Evolutionary conservation across 2,797 vertebrate species (phyloP).

Genomic region (Eospalax fontanierii): DNA sequence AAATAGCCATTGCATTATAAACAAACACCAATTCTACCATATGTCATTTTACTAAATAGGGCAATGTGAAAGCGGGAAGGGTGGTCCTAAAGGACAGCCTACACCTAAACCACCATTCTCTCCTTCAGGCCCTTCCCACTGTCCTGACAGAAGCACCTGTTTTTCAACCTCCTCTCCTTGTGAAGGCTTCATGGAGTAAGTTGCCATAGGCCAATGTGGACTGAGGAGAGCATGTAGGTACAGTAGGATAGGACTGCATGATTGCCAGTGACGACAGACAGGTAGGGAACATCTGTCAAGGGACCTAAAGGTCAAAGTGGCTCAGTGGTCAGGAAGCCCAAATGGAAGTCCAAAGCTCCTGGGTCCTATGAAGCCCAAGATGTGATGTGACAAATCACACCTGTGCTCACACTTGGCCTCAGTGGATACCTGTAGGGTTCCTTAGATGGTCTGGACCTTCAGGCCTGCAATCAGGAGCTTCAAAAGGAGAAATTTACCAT

Average conservation of each 20-base stretch:
- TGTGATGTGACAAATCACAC: rapidly evolving
- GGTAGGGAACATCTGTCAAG: too few relatives aligned
- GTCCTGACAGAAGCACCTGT: not conserved
- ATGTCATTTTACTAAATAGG: not conserved
- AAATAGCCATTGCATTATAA: rapidly evolving
- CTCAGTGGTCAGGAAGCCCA: not conserved
- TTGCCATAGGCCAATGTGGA: not conserved
- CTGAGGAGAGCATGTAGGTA: not conserved
- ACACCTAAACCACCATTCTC: rapidly evolving
- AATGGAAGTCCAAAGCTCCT: not conserved
- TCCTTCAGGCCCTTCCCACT: not conserved
- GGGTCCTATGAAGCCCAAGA: too few relatives aligned
- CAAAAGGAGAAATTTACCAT: not conserved
- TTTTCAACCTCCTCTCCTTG: too few relatives aligned
- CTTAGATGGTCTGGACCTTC: too few relatives aligned
- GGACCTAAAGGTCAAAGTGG: not conserved
- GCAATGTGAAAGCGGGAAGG: rapidly evolving
- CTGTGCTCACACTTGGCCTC: not conserved
- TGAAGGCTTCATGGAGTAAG: too few relatives aligned
- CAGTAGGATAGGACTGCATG: not conserved
- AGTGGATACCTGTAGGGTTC: rapidly evolving
- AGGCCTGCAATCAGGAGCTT: not conserved
- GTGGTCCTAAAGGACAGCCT: rapidly evolving
- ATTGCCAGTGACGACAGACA: too few relatives aligned
- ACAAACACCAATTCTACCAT: not conserved